Evolutionary conservation across 2,113 vertebrate genomes (phyloP).

Genomic region (Noctilio leporinus): DNA sequence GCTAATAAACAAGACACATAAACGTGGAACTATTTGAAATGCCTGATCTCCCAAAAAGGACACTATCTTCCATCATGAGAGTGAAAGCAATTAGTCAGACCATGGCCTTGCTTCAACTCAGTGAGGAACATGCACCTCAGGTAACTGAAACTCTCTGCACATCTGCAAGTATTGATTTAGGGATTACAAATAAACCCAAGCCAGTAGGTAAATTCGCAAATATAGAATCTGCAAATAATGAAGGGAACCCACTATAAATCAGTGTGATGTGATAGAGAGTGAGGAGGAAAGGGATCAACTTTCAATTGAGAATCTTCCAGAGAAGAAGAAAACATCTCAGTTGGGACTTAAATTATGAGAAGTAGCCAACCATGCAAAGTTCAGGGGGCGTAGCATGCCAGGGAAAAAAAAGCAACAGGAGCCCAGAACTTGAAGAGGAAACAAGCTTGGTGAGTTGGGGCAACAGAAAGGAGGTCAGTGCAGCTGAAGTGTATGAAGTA

Average conservation of each 20-base stretch:
- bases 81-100: background rate
- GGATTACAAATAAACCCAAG: background rate
- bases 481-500: background rate
- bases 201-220: background rate
- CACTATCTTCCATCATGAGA: background rate
- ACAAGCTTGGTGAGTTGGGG: background rate
- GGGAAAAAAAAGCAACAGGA: background rate
- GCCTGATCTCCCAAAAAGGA: background rate
- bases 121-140: fast-evolving
- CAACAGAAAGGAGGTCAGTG: background rate
- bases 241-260: background rate
- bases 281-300: background rate
- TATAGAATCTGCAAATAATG: background rate
- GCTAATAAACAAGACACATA: background rate
- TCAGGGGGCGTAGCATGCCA: background rate
- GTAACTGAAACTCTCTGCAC: background rate
- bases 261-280: background rate
- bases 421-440: background rate
- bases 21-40: background rate
- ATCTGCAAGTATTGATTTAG: background rate
- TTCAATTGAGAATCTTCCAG: background rate
- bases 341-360: background rate
- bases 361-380: background rate
- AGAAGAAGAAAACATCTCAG: background rate
- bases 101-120: background rate